Conservation (phyloP, 2,797 vertebrate species). For the Helarctos malayanus region DNA sequence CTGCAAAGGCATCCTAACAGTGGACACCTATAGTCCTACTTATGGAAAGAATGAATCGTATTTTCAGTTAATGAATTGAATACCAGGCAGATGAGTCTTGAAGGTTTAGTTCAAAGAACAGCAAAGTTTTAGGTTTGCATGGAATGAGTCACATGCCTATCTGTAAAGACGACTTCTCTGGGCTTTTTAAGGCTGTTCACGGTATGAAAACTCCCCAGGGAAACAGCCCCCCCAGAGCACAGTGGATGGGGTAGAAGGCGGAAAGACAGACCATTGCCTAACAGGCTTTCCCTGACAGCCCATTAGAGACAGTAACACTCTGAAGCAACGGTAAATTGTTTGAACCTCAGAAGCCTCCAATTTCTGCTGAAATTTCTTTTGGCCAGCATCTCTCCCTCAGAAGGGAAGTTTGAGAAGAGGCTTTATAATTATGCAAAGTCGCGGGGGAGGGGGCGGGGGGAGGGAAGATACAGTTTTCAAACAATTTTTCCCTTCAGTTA, state of each 20-base stretch:
- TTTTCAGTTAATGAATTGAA: conserved; percentile 36
- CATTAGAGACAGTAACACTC: background rate
- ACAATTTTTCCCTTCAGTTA: background rate
- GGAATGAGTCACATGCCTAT: background rate
- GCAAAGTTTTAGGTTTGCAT: background rate
- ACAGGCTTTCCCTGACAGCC: background rate
- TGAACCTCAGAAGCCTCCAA: background rate
- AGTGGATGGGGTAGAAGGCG: background rate
- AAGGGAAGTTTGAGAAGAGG: background rate
- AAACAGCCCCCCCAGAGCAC: background rate
- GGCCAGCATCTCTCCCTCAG: background rate
- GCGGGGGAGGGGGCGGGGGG: background rate
- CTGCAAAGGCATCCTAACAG: background rate
- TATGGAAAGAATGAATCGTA: background rate
- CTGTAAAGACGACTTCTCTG: background rate
- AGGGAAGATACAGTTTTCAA: background rate
- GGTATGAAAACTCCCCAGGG: background rate
- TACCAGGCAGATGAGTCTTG: background rate
- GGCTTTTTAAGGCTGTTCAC: background rate
- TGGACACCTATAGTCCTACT: background rate
- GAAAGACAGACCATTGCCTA: background rate
- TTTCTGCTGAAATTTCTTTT: background rate
- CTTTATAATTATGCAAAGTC: background rate
- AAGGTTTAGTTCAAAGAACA: conserved; percentile 48
- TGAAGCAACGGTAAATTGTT: background rate